A percentile compares a stretch with the other conserved stretches of the same genome.
Evolutionary conservation across 1,140 invertebrate species (phyloP).

Genomic region (Pogonomyrmex californicus): DNA sequence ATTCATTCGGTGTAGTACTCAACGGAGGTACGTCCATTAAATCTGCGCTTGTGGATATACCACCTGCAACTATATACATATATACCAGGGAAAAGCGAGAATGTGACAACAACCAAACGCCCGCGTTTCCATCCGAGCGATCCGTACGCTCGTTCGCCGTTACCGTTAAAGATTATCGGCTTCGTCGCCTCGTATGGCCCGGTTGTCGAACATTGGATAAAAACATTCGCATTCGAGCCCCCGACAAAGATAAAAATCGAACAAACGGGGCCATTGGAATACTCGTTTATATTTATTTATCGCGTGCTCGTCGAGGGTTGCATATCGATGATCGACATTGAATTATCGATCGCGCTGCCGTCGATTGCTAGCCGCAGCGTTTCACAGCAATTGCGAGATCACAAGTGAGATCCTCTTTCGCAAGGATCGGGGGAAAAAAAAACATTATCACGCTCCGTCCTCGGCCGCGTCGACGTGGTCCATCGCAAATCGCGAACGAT

Average conservation of each 20-base stretch:
- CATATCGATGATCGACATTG: slow-evolving; percentile 2
- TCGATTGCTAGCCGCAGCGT: not conserved
- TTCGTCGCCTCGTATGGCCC: not conserved
- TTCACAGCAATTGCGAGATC: slow-evolving; percentile 14
- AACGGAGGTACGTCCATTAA: not conserved
- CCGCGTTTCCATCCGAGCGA: slow-evolving; percentile 34
- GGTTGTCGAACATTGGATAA: not conserved
- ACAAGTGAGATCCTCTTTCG: slow-evolving; percentile 6
- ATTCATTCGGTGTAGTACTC: slow-evolving; percentile 1
- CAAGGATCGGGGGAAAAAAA: not conserved
- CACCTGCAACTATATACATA: not conserved
- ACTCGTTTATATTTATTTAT: slow-evolving; percentile 28
- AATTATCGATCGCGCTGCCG: not conserved
- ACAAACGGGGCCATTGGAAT: not conserved
- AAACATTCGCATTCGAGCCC: slow-evolving; percentile 29
- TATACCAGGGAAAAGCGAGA: slow-evolving; percentile 52
- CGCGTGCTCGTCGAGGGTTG: slow-evolving; percentile 3
- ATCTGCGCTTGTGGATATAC: not conserved
- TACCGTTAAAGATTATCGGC: slow-evolving; percentile 24
- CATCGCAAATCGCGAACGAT: slow-evolving; percentile 19
- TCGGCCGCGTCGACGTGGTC: not conserved
- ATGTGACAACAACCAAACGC: slow-evolving; percentile 68
- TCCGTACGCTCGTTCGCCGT: slow-evolving; percentile 2
- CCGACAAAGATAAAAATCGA: slow-evolving; percentile 3
- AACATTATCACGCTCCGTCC: not conserved